Percentiles rank a stretch among this genome's conserved stretches.
phyloP scores from a whole-genome alignment of 2,888 invertebrate species.

The Lysandra coridon region DNA sequence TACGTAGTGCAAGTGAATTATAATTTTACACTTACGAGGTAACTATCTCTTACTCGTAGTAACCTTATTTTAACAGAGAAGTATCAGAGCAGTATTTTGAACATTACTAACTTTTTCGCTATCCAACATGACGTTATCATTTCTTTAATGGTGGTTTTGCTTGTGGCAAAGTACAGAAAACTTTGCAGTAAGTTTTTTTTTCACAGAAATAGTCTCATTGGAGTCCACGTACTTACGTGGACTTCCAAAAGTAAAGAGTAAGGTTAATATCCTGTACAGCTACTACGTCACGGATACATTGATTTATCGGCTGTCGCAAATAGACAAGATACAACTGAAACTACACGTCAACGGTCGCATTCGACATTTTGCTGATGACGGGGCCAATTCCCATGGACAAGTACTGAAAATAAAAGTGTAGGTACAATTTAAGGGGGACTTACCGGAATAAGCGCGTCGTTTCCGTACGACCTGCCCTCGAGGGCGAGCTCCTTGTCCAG shows the following conservation, averaged over 20 bases:
- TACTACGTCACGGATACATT: too few relatives aligned
- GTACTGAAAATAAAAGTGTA: not conserved
- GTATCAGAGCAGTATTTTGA: not conserved
- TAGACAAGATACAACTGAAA: too few relatives aligned
- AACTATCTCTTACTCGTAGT: not conserved
- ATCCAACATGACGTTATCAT: not conserved
- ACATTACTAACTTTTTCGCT: not conserved
- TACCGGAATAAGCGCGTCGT: conserved; percentile 86
- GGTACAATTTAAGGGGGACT: conserved; percentile 52
- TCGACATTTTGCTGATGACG: too few relatives aligned
- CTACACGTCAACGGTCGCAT: too few relatives aligned
- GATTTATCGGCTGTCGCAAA: too few relatives aligned
- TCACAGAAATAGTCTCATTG: too few relatives aligned
- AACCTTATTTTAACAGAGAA: not conserved
- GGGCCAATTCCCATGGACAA: not conserved
- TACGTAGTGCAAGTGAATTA: not conserved
- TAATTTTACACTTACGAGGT: not conserved
- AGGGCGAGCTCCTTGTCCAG: conserved; percentile 85
- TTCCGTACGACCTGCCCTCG: conserved; percentile 79
- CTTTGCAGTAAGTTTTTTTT: too few relatives aligned
- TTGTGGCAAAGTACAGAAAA: too few relatives aligned
- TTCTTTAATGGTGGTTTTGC: not conserved
- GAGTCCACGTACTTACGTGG: too few relatives aligned
- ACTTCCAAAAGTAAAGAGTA: too few relatives aligned
- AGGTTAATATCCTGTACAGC: too few relatives aligned